Evolutionary conservation across 2,113 vertebrate species (phyloP), one percentile per base, ranked within the genome.

Genomic region (Lycaon pictus): DNA sequence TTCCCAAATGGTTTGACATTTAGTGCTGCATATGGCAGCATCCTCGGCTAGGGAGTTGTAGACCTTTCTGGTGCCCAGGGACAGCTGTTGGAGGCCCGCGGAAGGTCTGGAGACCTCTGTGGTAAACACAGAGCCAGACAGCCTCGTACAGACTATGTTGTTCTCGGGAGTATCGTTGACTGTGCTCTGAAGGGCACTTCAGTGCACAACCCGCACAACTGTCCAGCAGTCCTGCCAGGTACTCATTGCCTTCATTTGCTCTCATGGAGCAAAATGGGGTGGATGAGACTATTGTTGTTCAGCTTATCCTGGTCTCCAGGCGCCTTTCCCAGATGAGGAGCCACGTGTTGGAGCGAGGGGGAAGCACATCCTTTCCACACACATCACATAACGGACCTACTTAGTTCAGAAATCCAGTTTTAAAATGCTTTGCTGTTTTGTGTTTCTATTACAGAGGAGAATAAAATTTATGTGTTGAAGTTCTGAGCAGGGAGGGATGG

Each of bases 91-190:
- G 55, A 25, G 60, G 12, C 55, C 17, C 25, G 27, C n/a, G 20
- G 29, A 16, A 6, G n/a, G 9, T n/a, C 37, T 53, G 1, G 63
- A 32, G 60, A 69, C 37, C 53, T 62, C 8, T 90, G 62, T 0
- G 85, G 20, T 65, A 37, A 84, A 27, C 63, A 43, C 2, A 4
- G 5, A 4, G 51, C 48, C 32, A 63, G 82, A 56, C 17, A 32
- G 7, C 25, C 51, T 19, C 35, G 16, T 8, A 9, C 37, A 51
- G 62, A 83, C 55, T 17, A 2, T 0, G 0, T 29, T 25, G 62
- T 53, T 43, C 4, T 27, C 11, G 0, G 3, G 51, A 4, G 22
- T 35, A 17, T 58, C 37, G 63, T 10, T 2, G 0, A 19, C 17
- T 2, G 10, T 19, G 7, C 15, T 37, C 11, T 37, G 22, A 60